Percentiles rank a stretch among this genome's conserved stretches.
These are phyloP conservation scores for Yponomeuta evonymella DNA, from an alignment of 2,888 invertebrate species.

Conservation along the genomic window DNA sequence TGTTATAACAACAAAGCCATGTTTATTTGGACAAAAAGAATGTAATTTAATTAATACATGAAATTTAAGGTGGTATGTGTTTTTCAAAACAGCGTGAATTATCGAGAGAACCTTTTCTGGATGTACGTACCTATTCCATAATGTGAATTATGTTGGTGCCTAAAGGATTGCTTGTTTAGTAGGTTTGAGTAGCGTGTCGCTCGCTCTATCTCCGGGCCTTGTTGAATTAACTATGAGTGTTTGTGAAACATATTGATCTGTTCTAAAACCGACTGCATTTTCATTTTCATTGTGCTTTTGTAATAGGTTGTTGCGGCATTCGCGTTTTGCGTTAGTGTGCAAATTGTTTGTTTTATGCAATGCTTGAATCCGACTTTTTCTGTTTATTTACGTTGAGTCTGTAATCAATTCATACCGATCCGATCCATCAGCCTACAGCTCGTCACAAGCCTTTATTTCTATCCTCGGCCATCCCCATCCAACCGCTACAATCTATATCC, in stretches of 20 bases:
- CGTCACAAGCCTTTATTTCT: no score
- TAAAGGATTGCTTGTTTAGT: background rate
- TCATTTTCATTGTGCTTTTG: background rate
- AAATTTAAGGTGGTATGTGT: background rate
- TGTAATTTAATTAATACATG: no score
- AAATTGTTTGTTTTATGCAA: no score
- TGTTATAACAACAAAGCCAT: background rate
- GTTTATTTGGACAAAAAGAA: background rate
- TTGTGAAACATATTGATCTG: background rate
- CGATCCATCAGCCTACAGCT: no score
- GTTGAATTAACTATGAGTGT: constrained; percentile 2
- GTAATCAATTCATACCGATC: no score
- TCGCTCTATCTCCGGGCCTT: background rate
- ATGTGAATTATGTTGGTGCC: background rate
- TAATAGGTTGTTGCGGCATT: no score
- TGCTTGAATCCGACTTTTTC: no score
- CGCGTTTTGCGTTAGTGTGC: no score
- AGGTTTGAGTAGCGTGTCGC: background rate
- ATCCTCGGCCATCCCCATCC: no score
- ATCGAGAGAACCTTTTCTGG: background rate
- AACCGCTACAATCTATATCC: no score
- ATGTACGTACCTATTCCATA: background rate
- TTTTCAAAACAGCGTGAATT: background rate
- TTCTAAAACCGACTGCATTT: background rate
- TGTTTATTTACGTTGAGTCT: no score